phyloP scores from a whole-genome alignment of 2,888 invertebrate species.

The Mythimna albipuncta region DNA sequence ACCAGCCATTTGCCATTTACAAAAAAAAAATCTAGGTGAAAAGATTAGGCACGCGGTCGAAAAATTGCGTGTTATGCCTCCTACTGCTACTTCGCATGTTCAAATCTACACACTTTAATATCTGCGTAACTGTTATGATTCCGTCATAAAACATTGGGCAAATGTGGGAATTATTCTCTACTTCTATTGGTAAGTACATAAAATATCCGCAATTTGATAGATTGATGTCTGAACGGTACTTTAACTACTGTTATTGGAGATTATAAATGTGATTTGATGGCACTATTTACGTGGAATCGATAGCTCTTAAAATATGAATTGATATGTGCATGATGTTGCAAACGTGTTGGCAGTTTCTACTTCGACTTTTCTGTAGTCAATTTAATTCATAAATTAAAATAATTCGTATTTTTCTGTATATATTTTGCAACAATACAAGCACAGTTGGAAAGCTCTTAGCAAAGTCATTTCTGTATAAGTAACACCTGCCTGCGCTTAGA shows the following conservation, averaged over 20 bases:
- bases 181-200: conserved; percentile 4
- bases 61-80: conserved; percentile 64
- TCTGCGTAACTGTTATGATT: conserved; percentile 69
- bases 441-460: too few species aligned
- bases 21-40: conserved; percentile 61
- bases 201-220: conserved; percentile 24
- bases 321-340: background rate
- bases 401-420: too few species aligned
- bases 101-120: conserved; percentile 68
- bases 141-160: conserved; percentile 63
- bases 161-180: conserved; percentile 39
- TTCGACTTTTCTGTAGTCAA: background rate
- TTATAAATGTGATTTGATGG: background rate
- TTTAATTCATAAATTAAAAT: too few species aligned
- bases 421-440: too few species aligned
- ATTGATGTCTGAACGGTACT: conserved; percentile 22
- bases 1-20: conserved; percentile 38
- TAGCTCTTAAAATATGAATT: background rate
- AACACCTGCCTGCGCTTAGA: too few species aligned
- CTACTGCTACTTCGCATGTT: conserved; percentile 68
- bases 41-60: conserved; percentile 59
- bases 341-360: background rate
- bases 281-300: background rate
- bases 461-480: too few species aligned
- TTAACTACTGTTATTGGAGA: conserved; percentile 8